These are phyloP conservation scores for Protobothrops flavoviridis DNA, from an alignment of 2,113 vertebrate species.

Conservation along the genomic window DNA sequence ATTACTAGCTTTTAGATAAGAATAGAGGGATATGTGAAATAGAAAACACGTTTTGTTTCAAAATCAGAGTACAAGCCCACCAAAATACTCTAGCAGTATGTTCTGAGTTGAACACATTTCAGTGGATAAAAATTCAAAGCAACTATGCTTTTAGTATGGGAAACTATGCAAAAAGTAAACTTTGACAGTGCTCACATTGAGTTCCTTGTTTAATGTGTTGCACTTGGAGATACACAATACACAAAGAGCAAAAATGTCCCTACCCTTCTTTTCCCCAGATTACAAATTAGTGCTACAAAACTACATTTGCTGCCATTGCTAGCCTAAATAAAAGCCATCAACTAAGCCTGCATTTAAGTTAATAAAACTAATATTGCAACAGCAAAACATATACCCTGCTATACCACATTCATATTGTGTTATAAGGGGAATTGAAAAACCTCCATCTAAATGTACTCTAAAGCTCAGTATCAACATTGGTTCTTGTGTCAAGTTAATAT, in stretches of 20 bases:
- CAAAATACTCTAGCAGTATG: not conserved
- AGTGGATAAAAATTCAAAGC: not conserved
- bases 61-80: not conserved
- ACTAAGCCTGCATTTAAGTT: not conserved
- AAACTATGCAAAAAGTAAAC: not conserved
- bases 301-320: not conserved
- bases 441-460: not conserved
- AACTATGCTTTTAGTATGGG: not conserved
- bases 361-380: not conserved
- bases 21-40: not conserved
- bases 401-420: not conserved
- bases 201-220: not conserved
- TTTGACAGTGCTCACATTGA: not conserved
- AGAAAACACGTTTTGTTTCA: not conserved
- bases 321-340: not conserved
- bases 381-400: not conserved
- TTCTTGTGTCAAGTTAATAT: no score
- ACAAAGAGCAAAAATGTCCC: not conserved
- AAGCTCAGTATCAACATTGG: not conserved
- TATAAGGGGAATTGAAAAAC: not conserved
- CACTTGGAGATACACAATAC: not conserved
- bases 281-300: not conserved
- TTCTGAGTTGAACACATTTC: not conserved
- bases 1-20: not conserved
- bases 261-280: not conserved